These are phyloP conservation scores for Heteromormyrus szaboi DNA, from an alignment of 2,797 vertebrate species.

Conservation along the genomic window DNA sequence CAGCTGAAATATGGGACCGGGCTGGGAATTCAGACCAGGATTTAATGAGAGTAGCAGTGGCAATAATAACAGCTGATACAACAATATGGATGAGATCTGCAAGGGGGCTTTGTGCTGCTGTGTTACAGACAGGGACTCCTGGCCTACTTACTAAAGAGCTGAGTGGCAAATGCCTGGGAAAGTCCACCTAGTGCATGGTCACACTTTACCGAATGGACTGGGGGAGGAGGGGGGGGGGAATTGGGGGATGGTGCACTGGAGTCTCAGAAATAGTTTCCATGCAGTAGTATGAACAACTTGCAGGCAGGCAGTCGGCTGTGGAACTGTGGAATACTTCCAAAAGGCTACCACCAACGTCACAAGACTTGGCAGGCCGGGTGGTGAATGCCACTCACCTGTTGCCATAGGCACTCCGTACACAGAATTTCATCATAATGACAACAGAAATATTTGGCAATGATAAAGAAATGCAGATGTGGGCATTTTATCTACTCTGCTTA, in stretches of 20 bases:
- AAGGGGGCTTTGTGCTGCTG: background rate
- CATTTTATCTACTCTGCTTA: background rate
- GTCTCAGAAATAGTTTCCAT: slow-evolving; percentile 25
- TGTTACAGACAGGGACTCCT: background rate
- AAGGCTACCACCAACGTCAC: slow-evolving; percentile 5
- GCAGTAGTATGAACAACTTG: background rate
- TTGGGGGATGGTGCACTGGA: background rate
- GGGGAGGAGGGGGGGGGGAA: background rate
- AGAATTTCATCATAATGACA: background rate
- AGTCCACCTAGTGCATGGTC: slow-evolving; percentile 11
- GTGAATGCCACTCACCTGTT: background rate
- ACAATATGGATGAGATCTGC: background rate
- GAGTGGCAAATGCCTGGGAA: slow-evolving; percentile 10
- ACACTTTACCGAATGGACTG: background rate
- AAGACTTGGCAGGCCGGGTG: background rate
- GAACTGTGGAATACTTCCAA: slow-evolving; percentile 1
- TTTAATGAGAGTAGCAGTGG: background rate
- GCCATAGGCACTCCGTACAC: background rate
- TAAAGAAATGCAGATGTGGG: background rate
- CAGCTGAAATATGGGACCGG: background rate
- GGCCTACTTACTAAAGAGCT: slow-evolving; percentile 3
- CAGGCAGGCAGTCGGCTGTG: background rate
- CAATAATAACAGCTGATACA: background rate
- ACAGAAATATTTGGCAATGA: background rate
- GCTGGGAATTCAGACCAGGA: background rate